A percentile compares a stretch with the other conserved stretches of the same genome.
Conservation (phyloP, 2,113 vertebrate species). For the Perognathus longimembris region DNA sequence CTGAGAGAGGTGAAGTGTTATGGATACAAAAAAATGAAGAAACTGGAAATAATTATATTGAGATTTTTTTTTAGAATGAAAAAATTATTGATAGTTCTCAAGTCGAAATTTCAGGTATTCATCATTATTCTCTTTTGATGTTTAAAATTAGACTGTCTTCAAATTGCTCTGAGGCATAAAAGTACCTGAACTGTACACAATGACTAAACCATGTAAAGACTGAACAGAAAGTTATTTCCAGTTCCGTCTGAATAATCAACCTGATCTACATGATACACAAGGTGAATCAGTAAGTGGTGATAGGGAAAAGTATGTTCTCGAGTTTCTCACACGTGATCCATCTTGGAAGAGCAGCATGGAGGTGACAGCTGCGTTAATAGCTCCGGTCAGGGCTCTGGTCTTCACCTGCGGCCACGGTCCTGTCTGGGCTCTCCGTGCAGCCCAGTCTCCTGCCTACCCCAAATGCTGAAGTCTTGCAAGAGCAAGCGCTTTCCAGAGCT, state of each 20-base stretch:
- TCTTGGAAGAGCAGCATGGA: background rate
- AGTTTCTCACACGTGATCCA: background rate
- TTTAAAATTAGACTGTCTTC: slow-evolving; percentile 45
- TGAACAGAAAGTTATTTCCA: slow-evolving; percentile 12
- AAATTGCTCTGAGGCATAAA: slow-evolving; percentile 30
- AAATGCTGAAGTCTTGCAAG: background rate
- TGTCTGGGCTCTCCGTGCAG: no score
- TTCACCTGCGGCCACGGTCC: background rate
- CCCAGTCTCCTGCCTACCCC: background rate
- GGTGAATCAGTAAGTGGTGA: slow-evolving; percentile 31
- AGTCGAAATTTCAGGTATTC: slow-evolving; percentile 36
- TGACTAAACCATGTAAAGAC: slow-evolving; percentile 46
- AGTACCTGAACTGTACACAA: slow-evolving; percentile 50
- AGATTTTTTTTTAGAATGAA: slow-evolving; percentile 27
- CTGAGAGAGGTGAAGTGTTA: slow-evolving; percentile 6
- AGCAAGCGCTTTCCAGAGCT: background rate
- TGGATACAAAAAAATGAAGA: background rate
- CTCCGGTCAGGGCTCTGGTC: no score
- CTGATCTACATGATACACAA: background rate
- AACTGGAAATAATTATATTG: background rate
- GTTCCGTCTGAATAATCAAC: background rate
- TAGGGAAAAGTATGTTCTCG: background rate
- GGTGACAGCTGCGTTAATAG: background rate
- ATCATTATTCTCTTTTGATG: slow-evolving; percentile 51
- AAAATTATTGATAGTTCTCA: slow-evolving; percentile 18